Conservation (phyloP, 2,888 invertebrate genomes). For the Chymomyza fuscimana region DNA sequence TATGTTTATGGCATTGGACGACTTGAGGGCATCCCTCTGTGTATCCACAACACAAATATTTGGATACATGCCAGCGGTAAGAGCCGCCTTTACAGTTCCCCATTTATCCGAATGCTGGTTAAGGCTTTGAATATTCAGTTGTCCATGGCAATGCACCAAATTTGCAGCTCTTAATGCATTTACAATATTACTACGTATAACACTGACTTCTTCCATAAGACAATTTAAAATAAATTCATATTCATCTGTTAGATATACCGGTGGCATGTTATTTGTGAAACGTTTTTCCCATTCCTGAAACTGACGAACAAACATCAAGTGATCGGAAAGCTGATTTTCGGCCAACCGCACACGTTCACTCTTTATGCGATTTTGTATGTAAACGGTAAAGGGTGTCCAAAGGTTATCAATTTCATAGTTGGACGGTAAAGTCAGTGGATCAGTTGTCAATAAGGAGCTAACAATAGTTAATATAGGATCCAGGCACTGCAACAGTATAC, state of each 20-base stretch:
- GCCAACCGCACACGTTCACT: slow-evolving; percentile 82
- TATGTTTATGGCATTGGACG: slow-evolving; percentile 27
- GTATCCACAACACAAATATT: slow-evolving; percentile 49
- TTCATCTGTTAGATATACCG: slow-evolving; percentile 50
- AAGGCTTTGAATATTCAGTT: slow-evolving; percentile 30
- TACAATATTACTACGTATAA: slow-evolving; percentile 39
- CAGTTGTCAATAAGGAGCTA: slow-evolving; percentile 85
- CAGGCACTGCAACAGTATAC: slow-evolving; percentile 93
- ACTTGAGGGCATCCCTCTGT: slow-evolving; percentile 31
- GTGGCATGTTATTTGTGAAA: slow-evolving; percentile 10
- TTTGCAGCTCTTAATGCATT: slow-evolving; percentile 31
- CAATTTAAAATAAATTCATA: slow-evolving; percentile 56
- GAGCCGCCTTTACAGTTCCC: slow-evolving; percentile 87
- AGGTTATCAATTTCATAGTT: slow-evolving; percentile 50
- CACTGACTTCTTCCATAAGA: slow-evolving; percentile 53
- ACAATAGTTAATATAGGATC: slow-evolving; percentile 96
- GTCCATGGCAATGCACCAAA: slow-evolving; percentile 47
- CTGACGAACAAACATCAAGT: slow-evolving; percentile 89
- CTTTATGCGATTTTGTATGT: slow-evolving; percentile 70
- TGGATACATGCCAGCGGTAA: slow-evolving; percentile 93
- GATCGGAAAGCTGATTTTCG: slow-evolving; percentile 91
- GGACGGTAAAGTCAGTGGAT: slow-evolving; percentile 44
- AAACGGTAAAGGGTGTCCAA: slow-evolving; percentile 75
- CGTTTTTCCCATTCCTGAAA: slow-evolving; percentile 53
- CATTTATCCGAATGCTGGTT: slow-evolving; percentile 46